Evolutionary conservation across 2,797 vertebrate species (phyloP), one percentile per base, ranked within the genome.

Genomic region (Numenius phaeopus): DNA sequence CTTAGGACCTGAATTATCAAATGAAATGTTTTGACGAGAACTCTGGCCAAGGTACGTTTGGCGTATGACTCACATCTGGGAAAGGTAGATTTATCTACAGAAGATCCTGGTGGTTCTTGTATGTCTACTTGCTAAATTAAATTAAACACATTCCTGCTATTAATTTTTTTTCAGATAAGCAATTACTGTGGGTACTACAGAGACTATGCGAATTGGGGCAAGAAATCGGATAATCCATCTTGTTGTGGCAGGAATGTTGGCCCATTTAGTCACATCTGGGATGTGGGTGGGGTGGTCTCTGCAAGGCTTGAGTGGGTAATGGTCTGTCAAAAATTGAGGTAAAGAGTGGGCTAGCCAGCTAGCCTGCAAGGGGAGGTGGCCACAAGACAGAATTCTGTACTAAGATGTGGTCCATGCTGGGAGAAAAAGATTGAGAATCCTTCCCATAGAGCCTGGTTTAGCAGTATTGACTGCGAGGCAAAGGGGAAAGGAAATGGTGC

Each of bases 401-500:
- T 71, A 14, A 42, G 32, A 69, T 59, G 26, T 3, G 10, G 37
- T 89, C 83, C 61, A 10, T 12, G 40, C 70, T 83, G 87, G n/a
- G 80, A 73, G 66, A 72, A 88, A 37, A 90, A 62, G 89, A 83
- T 83, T 65, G 86, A 92, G 89, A 52, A 12, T 32, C 47, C 64
- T 71, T 52, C 62, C 71, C 46, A 6, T 69, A 14, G 73, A 77
- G 58, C 16, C 84, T 65, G 65, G 46, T 40, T 58, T 62, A 46
- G 79, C 7, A 65, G 59, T 21, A 15, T 26, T 32, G 83, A 46
- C 80, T 76, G 37, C 11, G 26, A 85, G 93, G 94, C 86, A 82
- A 14, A 59, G 81, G 54, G 83, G 93, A 97, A 76, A 70, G 95
- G 97, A 97, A 98, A 91, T 21, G n/a, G 89, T 87, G 93, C 69